Evolutionary conservation across 2,113 vertebrate species (phyloP).

Genomic region (Agelaius tricolor): DNA sequence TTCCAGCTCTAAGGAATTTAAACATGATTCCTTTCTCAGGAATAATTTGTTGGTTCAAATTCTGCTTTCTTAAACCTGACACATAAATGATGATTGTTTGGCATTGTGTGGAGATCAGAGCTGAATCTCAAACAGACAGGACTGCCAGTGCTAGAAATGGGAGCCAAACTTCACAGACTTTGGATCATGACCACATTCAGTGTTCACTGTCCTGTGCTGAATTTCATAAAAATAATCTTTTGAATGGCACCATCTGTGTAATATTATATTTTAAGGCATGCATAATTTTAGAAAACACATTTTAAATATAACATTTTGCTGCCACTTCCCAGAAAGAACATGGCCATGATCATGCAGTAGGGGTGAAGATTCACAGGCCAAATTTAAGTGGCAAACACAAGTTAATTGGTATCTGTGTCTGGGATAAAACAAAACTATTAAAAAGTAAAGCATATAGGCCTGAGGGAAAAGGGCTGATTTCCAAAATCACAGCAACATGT

Average conservation of each 20-base stretch:
- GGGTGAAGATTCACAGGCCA: not conserved
- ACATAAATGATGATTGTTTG: not conserved
- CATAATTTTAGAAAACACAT: not conserved
- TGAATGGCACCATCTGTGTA: not conserved
- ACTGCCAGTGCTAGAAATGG: not conserved
- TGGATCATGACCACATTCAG: not conserved
- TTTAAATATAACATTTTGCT: not conserved
- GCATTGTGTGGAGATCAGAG: not conserved
- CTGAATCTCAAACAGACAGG: not conserved
- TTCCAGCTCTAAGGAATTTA: not conserved
- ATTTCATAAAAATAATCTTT: not conserved
- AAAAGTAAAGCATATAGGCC: not conserved
- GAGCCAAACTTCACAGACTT: not conserved
- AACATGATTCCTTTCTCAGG: not conserved
- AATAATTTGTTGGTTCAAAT: not conserved
- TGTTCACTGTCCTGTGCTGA: not conserved
- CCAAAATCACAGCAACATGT: not conserved
- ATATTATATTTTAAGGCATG: not conserved
- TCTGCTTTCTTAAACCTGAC: not conserved
- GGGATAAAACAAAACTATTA: not conserved
- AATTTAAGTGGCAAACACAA: not conserved
- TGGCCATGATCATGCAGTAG: accelerated
- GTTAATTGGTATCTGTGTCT: not conserved
- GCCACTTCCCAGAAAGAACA: not conserved
- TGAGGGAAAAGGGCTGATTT: not conserved